Conservation (phyloP, 1,140 invertebrate genomes). For the Eulimnadia texana region DNA sequence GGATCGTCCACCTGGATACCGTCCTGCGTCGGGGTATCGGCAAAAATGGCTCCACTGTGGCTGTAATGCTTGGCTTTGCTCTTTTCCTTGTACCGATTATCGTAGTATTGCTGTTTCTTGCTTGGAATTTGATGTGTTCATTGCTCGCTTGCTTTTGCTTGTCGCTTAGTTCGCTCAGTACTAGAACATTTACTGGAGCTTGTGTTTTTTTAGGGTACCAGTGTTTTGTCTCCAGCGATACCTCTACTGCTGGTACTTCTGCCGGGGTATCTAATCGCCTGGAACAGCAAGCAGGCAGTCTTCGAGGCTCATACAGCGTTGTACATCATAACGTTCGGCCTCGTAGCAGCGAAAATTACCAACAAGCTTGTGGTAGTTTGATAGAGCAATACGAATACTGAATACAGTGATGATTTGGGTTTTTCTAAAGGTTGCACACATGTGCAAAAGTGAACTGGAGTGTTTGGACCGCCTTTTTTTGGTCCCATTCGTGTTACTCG, state of each 20-base stretch:
- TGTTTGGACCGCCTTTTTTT: conserved; percentile 84
- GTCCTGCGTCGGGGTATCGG: conserved; percentile 86
- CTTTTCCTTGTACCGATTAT: too few species aligned
- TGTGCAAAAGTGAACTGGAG: conserved; percentile 97
- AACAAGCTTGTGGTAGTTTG: conserved; percentile 85
- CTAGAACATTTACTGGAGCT: conserved; percentile 14
- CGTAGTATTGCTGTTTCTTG: too few species aligned
- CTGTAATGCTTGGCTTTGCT: too few species aligned
- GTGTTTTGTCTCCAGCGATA: conserved; percentile 89
- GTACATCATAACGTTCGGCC: conserved; percentile 87
- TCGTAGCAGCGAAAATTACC: conserved; percentile 90
- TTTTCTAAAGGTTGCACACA: conserved; percentile 80
- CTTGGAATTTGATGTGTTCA: too few species aligned
- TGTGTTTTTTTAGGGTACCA: conserved; percentile 61
- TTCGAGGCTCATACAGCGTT: conserved; percentile 85
- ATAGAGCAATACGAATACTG: conserved; percentile 8
- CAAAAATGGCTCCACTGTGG: conserved; percentile 92
- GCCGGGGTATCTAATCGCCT: conserved; percentile 83
- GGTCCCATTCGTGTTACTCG: conserved; percentile 81
- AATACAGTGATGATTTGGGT: neutral
- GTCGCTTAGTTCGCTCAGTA: neutral
- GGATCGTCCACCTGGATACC: conserved; percentile 47
- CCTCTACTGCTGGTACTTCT: conserved; percentile 79
- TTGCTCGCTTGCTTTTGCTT: conserved; percentile 3
- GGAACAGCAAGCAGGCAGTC: conserved; percentile 73